Conservation (phyloP, 2,888 invertebrate genomes). For the Lucinisca nassula region DNA sequence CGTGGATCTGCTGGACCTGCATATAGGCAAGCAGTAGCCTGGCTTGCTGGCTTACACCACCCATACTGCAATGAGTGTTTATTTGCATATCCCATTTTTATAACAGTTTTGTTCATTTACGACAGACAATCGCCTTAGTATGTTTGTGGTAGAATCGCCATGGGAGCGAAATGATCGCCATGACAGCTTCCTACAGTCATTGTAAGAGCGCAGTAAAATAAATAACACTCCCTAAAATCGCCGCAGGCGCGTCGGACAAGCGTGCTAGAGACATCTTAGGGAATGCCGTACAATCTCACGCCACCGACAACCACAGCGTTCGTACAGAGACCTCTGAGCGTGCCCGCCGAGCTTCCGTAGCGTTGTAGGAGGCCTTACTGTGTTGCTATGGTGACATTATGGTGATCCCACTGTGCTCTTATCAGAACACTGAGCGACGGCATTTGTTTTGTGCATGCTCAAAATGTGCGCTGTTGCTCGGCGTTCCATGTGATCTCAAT, state of each 20-base stretch:
- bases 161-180: background rate
- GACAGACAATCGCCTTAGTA: background rate
- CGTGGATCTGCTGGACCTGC: constrained; percentile 8
- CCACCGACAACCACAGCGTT: background rate
- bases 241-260: background rate
- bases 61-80: constrained; percentile 17
- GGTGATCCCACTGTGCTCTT: background rate
- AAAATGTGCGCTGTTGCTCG: too few species aligned
- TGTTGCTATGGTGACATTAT: too few species aligned
- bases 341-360: too few species aligned
- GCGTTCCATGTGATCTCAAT: background rate
- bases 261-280: background rate
- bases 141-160: background rate
- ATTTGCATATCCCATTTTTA: background rate
- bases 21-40: constrained; percentile 33
- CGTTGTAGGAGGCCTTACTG: too few species aligned
- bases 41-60: constrained; percentile 14
- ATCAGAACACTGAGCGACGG: background rate
- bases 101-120: background rate
- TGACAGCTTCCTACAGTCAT: background rate
- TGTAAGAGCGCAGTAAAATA: background rate
- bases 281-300: background rate
- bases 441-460: background rate
- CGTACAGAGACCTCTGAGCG: background rate
- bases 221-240: background rate